These are phyloP conservation scores for Monarcha castaneiventris DNA, from an alignment of 2,113 vertebrate genomes.

Conservation along the genomic window DNA sequence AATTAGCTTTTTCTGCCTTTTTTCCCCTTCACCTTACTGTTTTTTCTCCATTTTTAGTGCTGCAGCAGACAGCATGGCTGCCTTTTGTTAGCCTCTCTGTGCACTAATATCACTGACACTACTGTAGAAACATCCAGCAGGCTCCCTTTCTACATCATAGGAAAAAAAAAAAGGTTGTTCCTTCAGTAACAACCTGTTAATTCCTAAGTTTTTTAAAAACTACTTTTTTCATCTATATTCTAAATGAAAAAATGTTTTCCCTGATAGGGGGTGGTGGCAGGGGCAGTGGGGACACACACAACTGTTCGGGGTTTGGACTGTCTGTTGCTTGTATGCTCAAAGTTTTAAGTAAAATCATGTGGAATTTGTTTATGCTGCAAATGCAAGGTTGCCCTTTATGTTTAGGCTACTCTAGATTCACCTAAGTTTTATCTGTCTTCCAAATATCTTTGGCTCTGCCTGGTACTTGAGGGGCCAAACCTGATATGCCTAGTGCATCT, in stretches of 20 bases:
- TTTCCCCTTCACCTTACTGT: neutral
- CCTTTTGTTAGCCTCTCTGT: conserved; percentile 56
- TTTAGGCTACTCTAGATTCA: neutral
- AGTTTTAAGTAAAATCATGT: neutral
- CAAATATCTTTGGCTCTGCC: neutral
- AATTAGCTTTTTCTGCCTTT: neutral
- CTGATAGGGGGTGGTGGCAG: neutral
- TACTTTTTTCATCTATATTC: neutral
- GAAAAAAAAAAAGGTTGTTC: neutral
- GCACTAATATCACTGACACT: neutral
- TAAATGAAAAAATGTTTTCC: neutral
- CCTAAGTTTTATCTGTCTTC: neutral
- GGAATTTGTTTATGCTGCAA: neutral
- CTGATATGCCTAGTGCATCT: neutral
- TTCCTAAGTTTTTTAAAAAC: neutral
- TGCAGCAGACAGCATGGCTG: conserved; percentile 51
- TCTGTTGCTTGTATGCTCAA: neutral
- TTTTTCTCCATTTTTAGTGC: conserved; percentile 10
- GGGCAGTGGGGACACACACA: no score
- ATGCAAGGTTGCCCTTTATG: neutral
- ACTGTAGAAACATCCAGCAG: neutral
- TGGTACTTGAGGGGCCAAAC: neutral
- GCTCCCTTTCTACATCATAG: neutral
- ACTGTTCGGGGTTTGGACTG: neutral
- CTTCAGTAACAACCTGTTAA: neutral